phyloP scores from a whole-genome alignment of 2,888 invertebrate genomes.

The Mystacides longicornis region DNA sequence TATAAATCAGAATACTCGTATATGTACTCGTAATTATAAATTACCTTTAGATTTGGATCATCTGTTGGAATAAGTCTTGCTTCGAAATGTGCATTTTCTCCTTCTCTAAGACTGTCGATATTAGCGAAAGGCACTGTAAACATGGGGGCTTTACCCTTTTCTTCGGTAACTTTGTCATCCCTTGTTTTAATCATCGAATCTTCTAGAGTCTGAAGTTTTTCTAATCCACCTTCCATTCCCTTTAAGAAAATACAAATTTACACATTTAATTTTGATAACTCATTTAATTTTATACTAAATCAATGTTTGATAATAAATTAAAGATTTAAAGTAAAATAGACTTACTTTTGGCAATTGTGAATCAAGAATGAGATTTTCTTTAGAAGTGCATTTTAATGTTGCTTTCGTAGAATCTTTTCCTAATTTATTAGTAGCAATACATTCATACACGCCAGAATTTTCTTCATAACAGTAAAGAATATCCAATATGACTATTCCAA shows the following conservation, averaged over 20 bases:
- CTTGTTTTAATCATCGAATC: constrained; percentile 75
- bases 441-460: constrained; percentile 91
- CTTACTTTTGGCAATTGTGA: constrained; percentile 84
- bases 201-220: constrained; percentile 88
- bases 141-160: constrained; percentile 77
- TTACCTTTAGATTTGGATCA: constrained; percentile 74
- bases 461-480: constrained; percentile 95
- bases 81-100: constrained; percentile 88
- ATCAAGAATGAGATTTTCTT: constrained; percentile 83
- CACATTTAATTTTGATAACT: not conserved
- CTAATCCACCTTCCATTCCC: constrained; percentile 92
- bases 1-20: too few species aligned
- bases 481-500: constrained; percentile 92
- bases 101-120: constrained; percentile 79
- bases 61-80: constrained; percentile 83
- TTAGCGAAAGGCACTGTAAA: constrained; percentile 86
- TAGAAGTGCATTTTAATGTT: constrained; percentile 77
- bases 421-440: constrained; percentile 85
- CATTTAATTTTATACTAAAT: not conserved
- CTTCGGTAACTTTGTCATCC: constrained; percentile 66
- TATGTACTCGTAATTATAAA: not conserved
- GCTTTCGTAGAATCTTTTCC: constrained; percentile 84
- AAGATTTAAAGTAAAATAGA: constrained; percentile 16
- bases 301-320: not conserved
- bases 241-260: constrained; percentile 30